Base-by-base conservation (phyloP, 2,888 invertebrate species). In the Sicus ferrugineus region DNA sequence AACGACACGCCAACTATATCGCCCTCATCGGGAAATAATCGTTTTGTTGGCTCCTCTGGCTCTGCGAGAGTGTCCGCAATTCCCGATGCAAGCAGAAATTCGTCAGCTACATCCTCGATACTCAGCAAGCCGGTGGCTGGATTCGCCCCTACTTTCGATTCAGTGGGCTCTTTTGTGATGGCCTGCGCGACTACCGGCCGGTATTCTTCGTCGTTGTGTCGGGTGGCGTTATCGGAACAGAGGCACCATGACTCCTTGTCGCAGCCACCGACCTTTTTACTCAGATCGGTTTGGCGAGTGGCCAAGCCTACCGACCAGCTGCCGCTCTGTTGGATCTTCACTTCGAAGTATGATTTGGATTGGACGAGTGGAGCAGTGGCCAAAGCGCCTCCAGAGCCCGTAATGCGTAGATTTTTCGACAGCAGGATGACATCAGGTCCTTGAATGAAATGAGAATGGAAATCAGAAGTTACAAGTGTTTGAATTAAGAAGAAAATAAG, bases 261-360 rank as follows among this genome's bases (percentile, higher is more conserved):
- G 77, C 90, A 89, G 3, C 97, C 97, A 64, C 97, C 93, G 84
- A 94, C 92, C 30, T 94, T 91, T 82, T 90, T 89, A 82, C 96
- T 94, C 56, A 98, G 87, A 85, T 97, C 93, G 56, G 95, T 91
- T 72, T 93, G 92, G 77, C 93, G 88, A 0, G 96, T 95, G 11
- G 97, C 97, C 70, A 99, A 86, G 2, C 99, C 99, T 16, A 98
- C 90, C 2, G 96, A 96, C 98, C 98, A 99, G 42, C 92, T 90
- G 79, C 98, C 98, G 73, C 94, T 92, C 83, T 98, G 98, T 84
- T 98, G 98, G 68, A 99, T 87, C 87, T 98, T 98, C 6, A 98
- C 94, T 88, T 99, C 98, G 85, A 98, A 99, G 85, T 98, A 99
- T 3, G 97, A 94, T 87, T 99, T 99, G 80, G 97, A 96, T 86